Evolutionary conservation across 2,888 invertebrate species (phyloP), one percentile per base, ranked within the genome.

Genomic region (Nomada lathburiana): DNA sequence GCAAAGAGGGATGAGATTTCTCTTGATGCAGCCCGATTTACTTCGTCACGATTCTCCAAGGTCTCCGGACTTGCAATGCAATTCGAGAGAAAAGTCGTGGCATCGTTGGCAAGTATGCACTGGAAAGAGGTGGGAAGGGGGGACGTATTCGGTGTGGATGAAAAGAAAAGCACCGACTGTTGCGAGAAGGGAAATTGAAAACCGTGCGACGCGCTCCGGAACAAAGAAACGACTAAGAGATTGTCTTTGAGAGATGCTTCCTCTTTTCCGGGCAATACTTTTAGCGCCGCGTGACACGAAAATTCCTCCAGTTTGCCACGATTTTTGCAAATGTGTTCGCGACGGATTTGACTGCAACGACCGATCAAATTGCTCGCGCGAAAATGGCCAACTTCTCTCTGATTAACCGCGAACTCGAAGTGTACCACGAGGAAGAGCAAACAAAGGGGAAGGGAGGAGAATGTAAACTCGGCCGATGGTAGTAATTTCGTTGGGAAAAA

Each of bases 1-100:
- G 57, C 47, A 36, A 60, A 36, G 63, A 53, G 29, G 44, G 23
- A 44, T 53, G 26, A 44, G 65, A 64, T 73, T 77, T 72, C 81
- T 80, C 68, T 76, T 64, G 71, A 80, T 76, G 55, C 76, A 71
- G 81, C 74, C 80, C 76, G 75, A 75, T 82, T 80, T 75, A 71
- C 80, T 63, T 7, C 82, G 71, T 76, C 82, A 82, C 76, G 82
- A 72, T 81, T 80, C 68, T 65, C 80, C 80, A 76, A 82, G 81
- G 81, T 82, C 81, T 10, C 64, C 16, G 55, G 78, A 60, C 71
- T 80, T 72, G 64, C 82, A 44, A 73, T 73, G 82, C 80, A 76
- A 82, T 80, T 76, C 81, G 59, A 65, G 72, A 23, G 68, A 76
- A 60, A 68, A 70, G 80, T 57, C 79, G 80, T 29, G 60, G 75